Base-by-base conservation (phyloP, 2,888 invertebrate genomes). In the Neoascia interrupta region DNA sequence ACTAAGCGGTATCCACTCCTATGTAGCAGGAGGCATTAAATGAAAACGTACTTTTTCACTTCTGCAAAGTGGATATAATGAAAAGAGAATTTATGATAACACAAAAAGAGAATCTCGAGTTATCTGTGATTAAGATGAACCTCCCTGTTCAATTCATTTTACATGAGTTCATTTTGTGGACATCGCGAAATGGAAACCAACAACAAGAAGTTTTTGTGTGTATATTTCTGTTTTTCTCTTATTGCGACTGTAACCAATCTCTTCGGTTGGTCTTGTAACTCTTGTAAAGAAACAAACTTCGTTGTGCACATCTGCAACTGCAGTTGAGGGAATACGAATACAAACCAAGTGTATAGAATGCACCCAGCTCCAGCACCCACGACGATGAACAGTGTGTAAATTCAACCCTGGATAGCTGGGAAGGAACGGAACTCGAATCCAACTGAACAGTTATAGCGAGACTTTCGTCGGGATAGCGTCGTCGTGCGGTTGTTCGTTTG, bases 401-500 rank as follows among this genome's bases (percentile, higher is more conserved):
- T 43, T 36, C 56, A 56, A 36, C 68, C 69, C 73, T 47, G 66
- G 79, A 37, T 66, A 28, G 73, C 31, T 66, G 41, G 79, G 61
- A 51, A 66, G 66, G 73, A 37, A 60, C 36, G 16, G 23, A 66
- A n/a, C n/a, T n/a, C n/a, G n/a, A 72, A 56, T 45, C 60, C 72
- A 60, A 66, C 63, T 28, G 60, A 79, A 79, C 79, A 79, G 79
- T 79, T 79, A 73, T 73, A 73, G 58, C 73, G 79, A 54, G 79
- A 61, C 79, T 61, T 61, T 73, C 54, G 79, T 72, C 66, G 79
- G 72, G 61, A 26, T 61, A 66, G 47, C 60, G 34, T 79, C 66
- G 79, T 60, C 21, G 58, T 47, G 43, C 39, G 58, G 64, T 72
- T 18, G 56, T 43, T 47, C 8, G 26, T 26, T 11, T 21, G 18